Evolutionary conservation across 2,113 vertebrate species (phyloP), one percentile per base, ranked within the genome.

Genomic region (Murina feae): DNA sequence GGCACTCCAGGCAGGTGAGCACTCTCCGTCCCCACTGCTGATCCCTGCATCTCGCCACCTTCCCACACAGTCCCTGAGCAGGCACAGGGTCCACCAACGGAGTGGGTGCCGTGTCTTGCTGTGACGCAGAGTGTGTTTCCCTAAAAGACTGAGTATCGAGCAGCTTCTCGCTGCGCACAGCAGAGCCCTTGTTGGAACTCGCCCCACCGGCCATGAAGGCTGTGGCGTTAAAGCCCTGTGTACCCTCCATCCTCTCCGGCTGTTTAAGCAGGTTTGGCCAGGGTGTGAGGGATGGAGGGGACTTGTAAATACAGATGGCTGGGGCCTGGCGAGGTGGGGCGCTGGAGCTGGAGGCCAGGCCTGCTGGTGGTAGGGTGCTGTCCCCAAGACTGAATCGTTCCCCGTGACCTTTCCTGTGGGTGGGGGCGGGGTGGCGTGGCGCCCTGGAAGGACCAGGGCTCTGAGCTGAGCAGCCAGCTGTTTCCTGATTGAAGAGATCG

Each of bases 1-100:
- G 10, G 97, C 98, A 9, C 92, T 98, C 95, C 98, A 98, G 32
- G 98, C 99, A 98, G 99, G 99, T 99, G 97, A 97, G 98, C 39
- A 5, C 14, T 17, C 5, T 0, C 0, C 0, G 0, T 7, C 8
- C 25, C 14, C 32, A 0, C 9, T 17, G 18, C 79, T 37, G 21
- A 17, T 0, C 58, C 58, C 58, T 9, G 55, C 21, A 8, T 4
- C 21, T 6, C 53, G 14, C 47, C 2, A 9, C 53, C 58, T 25
- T 11, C 58, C 55, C 55, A 9, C 53, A 14, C 14, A 3, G 53
- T 2, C 53, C 53, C 53, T 9, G 53, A 55, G 53, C 20, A 3
- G 47, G 47, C 47, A 13, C 47, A 13, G 51, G 51, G 6, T 47
- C 49, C 49, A 1, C 5, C 49, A 49, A 14, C 49, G 49, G 55